Evolutionary conservation across 2,888 invertebrate genomes (phyloP).

Genomic region (Nephrotoma appendiculata): DNA sequence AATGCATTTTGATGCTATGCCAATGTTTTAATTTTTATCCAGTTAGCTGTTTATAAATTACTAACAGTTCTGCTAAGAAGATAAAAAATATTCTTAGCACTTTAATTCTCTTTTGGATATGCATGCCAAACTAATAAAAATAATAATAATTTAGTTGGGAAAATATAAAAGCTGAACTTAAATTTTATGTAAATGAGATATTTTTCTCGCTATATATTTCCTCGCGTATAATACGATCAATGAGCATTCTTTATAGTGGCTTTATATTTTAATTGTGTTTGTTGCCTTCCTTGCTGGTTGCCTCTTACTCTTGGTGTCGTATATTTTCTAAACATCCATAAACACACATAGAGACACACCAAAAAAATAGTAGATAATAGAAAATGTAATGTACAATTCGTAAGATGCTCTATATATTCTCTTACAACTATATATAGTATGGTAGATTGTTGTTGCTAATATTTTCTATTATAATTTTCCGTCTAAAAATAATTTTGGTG

Average conservation of each 20-base stretch:
- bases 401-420: neutral
- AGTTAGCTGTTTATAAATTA: neutral
- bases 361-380: neutral
- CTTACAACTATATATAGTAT: neutral
- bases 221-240: neutral
- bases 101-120: neutral
- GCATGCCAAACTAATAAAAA: neutral
- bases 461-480: neutral
- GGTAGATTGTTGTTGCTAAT: neutral
- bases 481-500: neutral
- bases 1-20: neutral
- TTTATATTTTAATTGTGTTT: neutral
- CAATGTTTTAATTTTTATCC: neutral
- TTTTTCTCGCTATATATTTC: neutral
- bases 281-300: neutral
- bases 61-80: neutral
- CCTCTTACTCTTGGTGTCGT: neutral
- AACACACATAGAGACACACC: neutral
- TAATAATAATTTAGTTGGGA: neutral
- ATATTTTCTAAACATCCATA: neutral
- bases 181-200: neutral
- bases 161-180: neutral
- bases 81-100: neutral
- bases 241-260: neutral
- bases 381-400: neutral